Evolutionary conservation across 2,797 vertebrate genomes (phyloP).

Genomic region (Leptoclinus maculatus): DNA sequence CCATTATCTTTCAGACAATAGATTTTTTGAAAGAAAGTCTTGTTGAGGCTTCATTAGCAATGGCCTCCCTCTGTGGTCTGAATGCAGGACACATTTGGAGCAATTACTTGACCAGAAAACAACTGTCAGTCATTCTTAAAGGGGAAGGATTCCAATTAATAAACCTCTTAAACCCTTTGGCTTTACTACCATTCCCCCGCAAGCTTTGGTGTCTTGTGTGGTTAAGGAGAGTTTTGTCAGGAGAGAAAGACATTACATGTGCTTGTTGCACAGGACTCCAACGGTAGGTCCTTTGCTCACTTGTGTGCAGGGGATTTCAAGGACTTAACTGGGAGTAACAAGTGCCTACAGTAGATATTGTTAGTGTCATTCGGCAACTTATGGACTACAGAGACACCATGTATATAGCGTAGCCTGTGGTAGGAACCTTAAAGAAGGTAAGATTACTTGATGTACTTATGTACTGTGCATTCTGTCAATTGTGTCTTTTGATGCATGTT

Average conservation of each 20-base stretch:
- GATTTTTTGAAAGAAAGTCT: slow-evolving; percentile 90
- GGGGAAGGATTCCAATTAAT: slow-evolving; percentile 94
- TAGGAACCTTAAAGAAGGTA: slow-evolving; percentile 55
- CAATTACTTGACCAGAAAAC: slow-evolving; percentile 94
- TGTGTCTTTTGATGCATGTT: not conserved
- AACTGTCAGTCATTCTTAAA: slow-evolving; percentile 98
- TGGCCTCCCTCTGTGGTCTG: slow-evolving; percentile 86
- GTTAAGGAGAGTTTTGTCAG: slow-evolving; percentile 77
- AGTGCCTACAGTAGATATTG: slow-evolving; percentile 66
- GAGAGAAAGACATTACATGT: slow-evolving; percentile 76
- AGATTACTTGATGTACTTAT: slow-evolving; percentile 39
- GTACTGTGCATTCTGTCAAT: not conserved
- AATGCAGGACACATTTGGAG: slow-evolving; percentile 90
- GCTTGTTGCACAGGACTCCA: slow-evolving; percentile 56
- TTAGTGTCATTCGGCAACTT: slow-evolving; percentile 73
- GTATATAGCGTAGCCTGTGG: slow-evolving; percentile 30
- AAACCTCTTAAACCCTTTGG: slow-evolving; percentile 91
- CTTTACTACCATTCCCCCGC: slow-evolving; percentile 86
- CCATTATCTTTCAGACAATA: slow-evolving; percentile 88
- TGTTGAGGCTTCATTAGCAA: slow-evolving; percentile 86
- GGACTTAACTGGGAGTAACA: slow-evolving; percentile 77
- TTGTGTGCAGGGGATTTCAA: slow-evolving; percentile 77
- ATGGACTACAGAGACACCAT: slow-evolving; percentile 56
- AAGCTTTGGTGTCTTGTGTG: slow-evolving; percentile 83
- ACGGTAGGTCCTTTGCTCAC: slow-evolving; percentile 67